A percentile compares a stretch with the other conserved stretches of the same genome.
Evolutionary conservation across 2,888 invertebrate genomes (phyloP).

Genomic region (Mechanitis messenoides): DNA sequence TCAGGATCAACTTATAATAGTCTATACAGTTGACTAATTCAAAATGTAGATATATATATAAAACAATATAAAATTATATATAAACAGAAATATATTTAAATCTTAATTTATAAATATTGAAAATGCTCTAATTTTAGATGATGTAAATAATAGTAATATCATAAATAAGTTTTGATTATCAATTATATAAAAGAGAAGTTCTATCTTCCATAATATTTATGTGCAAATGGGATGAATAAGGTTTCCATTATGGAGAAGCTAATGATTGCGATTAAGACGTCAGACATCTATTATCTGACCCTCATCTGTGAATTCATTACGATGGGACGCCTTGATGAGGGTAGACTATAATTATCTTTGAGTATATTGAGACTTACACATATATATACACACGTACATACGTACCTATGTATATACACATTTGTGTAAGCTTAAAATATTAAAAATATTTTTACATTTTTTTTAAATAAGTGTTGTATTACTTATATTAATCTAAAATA

Average conservation of each 20-base stretch:
- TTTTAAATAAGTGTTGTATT: too few species aligned
- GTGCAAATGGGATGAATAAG: constrained; percentile 8
- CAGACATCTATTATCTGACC: constrained; percentile 52
- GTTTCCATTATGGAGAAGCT: constrained; percentile 30
- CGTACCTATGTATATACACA: neutral
- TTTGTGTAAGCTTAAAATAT: too few species aligned
- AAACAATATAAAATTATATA: neutral
- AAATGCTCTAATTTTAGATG: too few species aligned
- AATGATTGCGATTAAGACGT: constrained; percentile 68
- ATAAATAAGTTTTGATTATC: too few species aligned
- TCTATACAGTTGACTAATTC: too few species aligned
- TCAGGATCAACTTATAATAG: too few species aligned
- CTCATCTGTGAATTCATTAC: constrained; percentile 63
- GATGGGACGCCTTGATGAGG: constrained; percentile 37
- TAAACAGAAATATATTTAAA: too few species aligned
- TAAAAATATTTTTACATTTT: too few species aligned
- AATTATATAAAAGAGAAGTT: neutral
- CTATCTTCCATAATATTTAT: neutral
- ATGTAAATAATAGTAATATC: too few species aligned
- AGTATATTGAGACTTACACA: neutral
- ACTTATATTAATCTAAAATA: too few species aligned
- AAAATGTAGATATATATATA: neutral
- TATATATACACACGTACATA: neutral
- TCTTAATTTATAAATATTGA: too few species aligned
- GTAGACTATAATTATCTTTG: neutral